A percentile compares a stretch with the other conserved stretches of the same genome.
Conservation (phyloP, 2,113 vertebrate species). For the Setophaga coronata region DNA sequence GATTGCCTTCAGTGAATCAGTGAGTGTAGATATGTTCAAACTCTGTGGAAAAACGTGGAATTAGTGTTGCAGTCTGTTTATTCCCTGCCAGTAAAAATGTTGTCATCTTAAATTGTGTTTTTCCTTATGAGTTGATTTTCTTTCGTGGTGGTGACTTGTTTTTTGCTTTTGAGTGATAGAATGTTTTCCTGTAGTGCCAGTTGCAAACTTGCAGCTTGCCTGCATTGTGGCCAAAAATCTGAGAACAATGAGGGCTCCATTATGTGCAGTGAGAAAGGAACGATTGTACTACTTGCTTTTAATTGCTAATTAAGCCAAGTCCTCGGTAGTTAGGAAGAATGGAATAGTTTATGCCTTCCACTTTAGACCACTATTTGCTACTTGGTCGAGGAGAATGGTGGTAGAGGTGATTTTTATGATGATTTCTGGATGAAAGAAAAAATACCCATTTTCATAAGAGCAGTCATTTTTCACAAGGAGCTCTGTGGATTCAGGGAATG, state of each 20-base stretch:
- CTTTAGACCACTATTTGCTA: not conserved
- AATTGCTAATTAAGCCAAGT: constrained; percentile 48
- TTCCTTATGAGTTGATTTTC: not conserved
- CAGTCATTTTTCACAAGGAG: not conserved
- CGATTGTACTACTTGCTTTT: constrained; percentile 50
- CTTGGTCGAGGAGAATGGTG: not conserved
- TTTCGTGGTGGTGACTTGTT: not conserved
- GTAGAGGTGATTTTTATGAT: not conserved
- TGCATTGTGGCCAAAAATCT: constrained; percentile 1
- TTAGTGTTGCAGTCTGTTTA: not conserved
- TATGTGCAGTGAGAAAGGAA: constrained; percentile 28
- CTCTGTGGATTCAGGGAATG: not conserved
- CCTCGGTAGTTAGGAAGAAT: not conserved
- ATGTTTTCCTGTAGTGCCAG: constrained; percentile 34
- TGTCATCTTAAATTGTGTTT: not conserved
- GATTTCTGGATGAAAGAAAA: not conserved
- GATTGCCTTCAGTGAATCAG: not conserved
- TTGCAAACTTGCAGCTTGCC: constrained; percentile 15
- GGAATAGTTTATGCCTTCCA: not conserved
- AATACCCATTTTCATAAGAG: not conserved
- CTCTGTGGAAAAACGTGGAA: not conserved
- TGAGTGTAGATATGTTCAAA: not conserved
- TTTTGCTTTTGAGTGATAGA: not conserved
- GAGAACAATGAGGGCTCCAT: constrained; percentile 10
- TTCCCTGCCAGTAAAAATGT: not conserved